These are phyloP conservation scores for Himalopsyche tibetana DNA, from an alignment of 2,888 invertebrate species.

Conservation along the genomic window DNA sequence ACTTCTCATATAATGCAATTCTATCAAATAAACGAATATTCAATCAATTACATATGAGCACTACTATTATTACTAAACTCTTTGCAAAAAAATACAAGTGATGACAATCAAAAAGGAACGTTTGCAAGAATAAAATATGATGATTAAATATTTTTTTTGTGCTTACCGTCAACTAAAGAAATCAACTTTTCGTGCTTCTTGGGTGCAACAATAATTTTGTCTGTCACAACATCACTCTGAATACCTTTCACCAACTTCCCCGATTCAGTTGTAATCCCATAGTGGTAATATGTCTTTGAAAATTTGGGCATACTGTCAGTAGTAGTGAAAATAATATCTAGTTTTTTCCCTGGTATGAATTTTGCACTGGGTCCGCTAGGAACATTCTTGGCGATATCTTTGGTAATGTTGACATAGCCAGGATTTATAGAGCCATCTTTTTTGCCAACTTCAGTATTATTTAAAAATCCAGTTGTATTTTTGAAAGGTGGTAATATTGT, in stretches of 20 bases:
- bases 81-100: too few species aligned
- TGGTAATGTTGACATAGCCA: not conserved
- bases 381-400: not conserved
- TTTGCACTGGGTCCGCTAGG: not conserved
- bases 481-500: slow-evolving; percentile 50
- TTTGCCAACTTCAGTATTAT: slow-evolving; percentile 42
- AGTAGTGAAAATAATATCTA: not conserved
- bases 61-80: too few species aligned
- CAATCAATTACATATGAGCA: too few species aligned
- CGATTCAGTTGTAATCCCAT: not conserved
- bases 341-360: slow-evolving; percentile 10
- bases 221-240: not conserved
- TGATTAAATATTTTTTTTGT: too few species aligned
- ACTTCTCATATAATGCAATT: too few species aligned
- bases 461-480: slow-evolving; percentile 55
- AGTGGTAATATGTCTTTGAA: not conserved
- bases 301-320: not conserved
- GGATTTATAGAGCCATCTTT: not conserved
- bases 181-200: not conserved
- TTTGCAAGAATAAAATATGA: too few species aligned
- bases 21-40: too few species aligned
- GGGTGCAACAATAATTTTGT: not conserved
- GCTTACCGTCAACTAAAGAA: not conserved
- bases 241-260: not conserved
- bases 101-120: too few species aligned